Conservation (phyloP, 2,113 vertebrate genomes). For the Uropsilus gracilis region DNA sequence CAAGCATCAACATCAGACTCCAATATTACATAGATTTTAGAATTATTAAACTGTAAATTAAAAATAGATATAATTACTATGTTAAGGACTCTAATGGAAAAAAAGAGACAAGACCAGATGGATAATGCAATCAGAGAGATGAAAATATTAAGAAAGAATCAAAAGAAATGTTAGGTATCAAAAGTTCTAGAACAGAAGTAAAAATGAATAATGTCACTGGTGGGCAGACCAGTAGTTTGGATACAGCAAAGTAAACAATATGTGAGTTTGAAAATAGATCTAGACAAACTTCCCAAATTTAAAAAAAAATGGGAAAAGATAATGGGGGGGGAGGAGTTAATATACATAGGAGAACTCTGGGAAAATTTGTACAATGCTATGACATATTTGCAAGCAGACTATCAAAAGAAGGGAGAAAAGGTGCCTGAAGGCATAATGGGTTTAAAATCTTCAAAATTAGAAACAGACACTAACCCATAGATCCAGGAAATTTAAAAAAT, state of each 20-base stretch:
- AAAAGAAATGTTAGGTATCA: neutral
- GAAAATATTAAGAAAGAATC: no score
- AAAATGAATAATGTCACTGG: neutral
- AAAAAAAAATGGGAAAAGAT: neutral
- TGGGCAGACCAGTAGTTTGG: neutral
- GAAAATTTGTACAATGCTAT: neutral
- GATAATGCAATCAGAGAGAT: neutral
- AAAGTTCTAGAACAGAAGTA: neutral
- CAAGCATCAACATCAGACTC: neutral
- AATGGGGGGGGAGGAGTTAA: neutral
- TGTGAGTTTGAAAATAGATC: neutral
- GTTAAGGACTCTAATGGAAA: neutral
- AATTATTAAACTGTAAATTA: neutral
- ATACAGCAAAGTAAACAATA: neutral
- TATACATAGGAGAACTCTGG: neutral
- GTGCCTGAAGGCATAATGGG: neutral
- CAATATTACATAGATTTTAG: neutral
- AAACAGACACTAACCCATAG: neutral
- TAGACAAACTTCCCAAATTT: neutral
- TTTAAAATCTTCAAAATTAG: neutral
- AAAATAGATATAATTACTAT: neutral
- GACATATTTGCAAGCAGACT: neutral
- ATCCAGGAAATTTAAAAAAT: neutral
- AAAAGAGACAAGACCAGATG: neutral
- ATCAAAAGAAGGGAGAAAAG: neutral